Evolutionary conservation across 1,140 invertebrate genomes (phyloP).

Genomic region (Drusus annulatus): DNA sequence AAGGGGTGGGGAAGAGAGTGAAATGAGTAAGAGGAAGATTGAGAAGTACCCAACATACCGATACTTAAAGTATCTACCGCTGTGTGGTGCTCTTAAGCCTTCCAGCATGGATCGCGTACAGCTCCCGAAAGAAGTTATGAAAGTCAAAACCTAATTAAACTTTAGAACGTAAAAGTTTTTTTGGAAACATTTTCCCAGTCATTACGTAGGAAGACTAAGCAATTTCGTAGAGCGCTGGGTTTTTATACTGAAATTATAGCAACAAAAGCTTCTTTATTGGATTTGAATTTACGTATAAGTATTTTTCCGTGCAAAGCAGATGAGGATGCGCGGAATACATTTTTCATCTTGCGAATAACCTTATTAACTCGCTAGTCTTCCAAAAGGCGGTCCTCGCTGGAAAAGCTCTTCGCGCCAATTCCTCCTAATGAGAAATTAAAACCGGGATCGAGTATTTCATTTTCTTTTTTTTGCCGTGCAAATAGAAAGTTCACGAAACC

Average conservation of each 20-base stretch:
- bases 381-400: conserved; percentile 1
- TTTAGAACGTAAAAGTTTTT: too few species aligned
- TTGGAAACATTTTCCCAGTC: too few species aligned
- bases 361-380: conserved; percentile 23
- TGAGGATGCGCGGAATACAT: not conserved
- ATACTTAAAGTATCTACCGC: too few species aligned
- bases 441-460: conserved; percentile 7
- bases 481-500: not conserved
- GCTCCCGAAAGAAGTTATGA: too few species aligned
- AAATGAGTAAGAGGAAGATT: too few species aligned
- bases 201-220: too few species aligned
- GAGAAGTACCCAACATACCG: too few species aligned
- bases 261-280: conserved; percentile 25
- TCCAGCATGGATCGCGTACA: too few species aligned
- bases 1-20: too few species aligned
- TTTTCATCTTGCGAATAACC: conserved; percentile 24
- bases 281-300: conserved; percentile 4
- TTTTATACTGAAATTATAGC: conserved; percentile 22
- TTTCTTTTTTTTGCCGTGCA: conserved; percentile 15
- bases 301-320: conserved; percentile 14
- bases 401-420: conserved; percentile 26
- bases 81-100: too few species aligned
- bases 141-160: too few species aligned
- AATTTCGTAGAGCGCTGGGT: not conserved
- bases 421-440: conserved; percentile 31